Conservation (phyloP, 30 jellyfish, hydroid and myxozoan species). For the Aurelia aurita complex sp. Pacific region DNA sequence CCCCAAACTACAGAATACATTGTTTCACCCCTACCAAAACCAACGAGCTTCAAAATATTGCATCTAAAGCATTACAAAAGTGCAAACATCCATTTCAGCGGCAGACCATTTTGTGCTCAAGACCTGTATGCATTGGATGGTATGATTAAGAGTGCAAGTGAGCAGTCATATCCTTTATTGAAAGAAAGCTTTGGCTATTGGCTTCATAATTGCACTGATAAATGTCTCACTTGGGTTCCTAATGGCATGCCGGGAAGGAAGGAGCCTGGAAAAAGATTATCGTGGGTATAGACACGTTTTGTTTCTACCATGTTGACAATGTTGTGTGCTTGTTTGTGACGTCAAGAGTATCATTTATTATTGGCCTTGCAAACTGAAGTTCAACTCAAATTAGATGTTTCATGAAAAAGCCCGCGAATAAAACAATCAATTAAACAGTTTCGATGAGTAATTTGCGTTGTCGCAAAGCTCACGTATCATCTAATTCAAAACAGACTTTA, state of each 20-base stretch:
- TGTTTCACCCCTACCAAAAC: conserved; percentile 55
- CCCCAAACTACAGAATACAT: conserved; percentile 46
- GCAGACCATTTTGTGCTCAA: conserved; percentile 28
- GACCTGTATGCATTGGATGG: not conserved
- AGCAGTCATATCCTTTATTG: conserved; percentile 33
- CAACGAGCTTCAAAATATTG: conserved; percentile 5
- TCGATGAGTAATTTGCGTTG: no score
- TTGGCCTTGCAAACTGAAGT: no score
- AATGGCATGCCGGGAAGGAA: conserved; percentile 48
- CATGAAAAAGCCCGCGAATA: no score
- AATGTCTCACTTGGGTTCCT: conserved; percentile 11
- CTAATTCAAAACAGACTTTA: no score
- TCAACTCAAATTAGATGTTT: no score
- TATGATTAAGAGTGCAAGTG: not conserved
- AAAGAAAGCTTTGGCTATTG: conserved; percentile 60
- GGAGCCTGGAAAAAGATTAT: conserved; percentile 25
- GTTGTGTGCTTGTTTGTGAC: no score
- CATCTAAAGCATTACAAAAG: conserved; percentile 17
- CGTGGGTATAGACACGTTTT: conserved; percentile 43
- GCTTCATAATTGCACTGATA: conserved; percentile 52
- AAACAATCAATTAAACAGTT: no score
- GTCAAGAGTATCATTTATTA: no score
- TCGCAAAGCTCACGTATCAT: no score
- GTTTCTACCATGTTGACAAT: not conserved
- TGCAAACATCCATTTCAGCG: conserved; percentile 19